Evolutionary conservation across 2,113 vertebrate species (phyloP).

Genomic region (Zeus faber): DNA sequence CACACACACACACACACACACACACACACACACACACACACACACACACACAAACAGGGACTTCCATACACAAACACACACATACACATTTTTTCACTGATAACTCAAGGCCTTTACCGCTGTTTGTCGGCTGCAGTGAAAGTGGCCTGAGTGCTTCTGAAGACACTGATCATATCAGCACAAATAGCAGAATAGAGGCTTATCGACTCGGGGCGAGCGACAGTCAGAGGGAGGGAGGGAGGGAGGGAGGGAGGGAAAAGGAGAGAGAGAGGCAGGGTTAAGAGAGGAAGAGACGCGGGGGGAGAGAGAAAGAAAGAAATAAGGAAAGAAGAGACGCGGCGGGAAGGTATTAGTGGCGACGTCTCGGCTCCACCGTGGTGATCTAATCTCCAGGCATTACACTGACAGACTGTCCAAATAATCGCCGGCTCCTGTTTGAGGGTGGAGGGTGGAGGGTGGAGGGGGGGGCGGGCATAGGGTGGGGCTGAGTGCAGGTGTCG

Average conservation of each 20-base stretch:
- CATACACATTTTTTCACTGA: constrained; percentile 37
- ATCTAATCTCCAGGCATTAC: no score
- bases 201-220: constrained; percentile 65
- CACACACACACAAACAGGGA: constrained; percentile 16
- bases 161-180: constrained; percentile 76
- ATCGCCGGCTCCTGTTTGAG: no score
- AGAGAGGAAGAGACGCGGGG: constrained; percentile 31
- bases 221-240: constrained; percentile 41
- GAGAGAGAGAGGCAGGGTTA: constrained; percentile 13
- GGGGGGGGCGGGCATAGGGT: background rate
- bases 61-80: no score
- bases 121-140: constrained; percentile 69
- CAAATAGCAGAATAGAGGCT: constrained; percentile 60
- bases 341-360: no score
- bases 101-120: constrained; percentile 66
- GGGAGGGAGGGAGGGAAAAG: background rate
- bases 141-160: constrained; percentile 74
- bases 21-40: constrained; percentile 2
- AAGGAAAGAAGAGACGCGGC: no score
- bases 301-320: constrained; percentile 4
- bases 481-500: no score
- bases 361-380: no score
- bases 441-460: background rate
- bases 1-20: constrained; percentile 26
- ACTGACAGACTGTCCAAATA: no score